Base-by-base conservation (phyloP, 2,888 invertebrate species). In the Campoletis raptor region DNA sequence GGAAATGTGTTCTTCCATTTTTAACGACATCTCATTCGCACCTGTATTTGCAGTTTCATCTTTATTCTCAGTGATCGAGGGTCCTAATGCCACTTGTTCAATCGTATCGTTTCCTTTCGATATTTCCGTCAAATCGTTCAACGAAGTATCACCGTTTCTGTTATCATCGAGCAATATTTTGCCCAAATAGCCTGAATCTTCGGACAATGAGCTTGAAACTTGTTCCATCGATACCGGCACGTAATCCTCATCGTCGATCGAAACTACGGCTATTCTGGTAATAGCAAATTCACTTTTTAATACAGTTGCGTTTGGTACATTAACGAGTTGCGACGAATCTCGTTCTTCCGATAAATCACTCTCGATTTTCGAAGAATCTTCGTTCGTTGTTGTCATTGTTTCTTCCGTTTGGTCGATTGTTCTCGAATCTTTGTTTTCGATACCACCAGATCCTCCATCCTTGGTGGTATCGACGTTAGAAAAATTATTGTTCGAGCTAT, bases 181-280 rank as follows among this genome's bases (percentile, higher is more conserved):
- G 18, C 85, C 81, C n/a, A 82, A 84, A 30, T 79, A 85, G 21
- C 85, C 86, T 9, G 86, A 87, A 69, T 87, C 86, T 15, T 85
- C 86, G 85, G 84, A 82, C 24, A 82, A n/a, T 40, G 86, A 87
- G 8, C 78, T 85, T 5, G 86, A 86, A 37, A 81, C 21, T 42
- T 81, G 81, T 10, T 87, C 86, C 40, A 70, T 85, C 48, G 86
- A 40, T 0, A 76, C 66, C 15, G 40, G 54, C 12, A 79, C 76
- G 37, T 73, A 78, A 45, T 83, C 80, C 8, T 87, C 81, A 30
- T 86, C 70, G 10, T 86, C 86, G 45, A 40, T 57, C 67, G 79
- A 21, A 0, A 40, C 45, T 37, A 76, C 40, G 6, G 76, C 79
- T 30, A 76, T 85, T 24, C 78, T 78, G 15, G 67, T 81, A 12